A percentile compares a stretch with the other conserved stretches of the same genome.
Conservation (phyloP, 2,888 invertebrate species). For the Lasioglossum zephyrum region DNA sequence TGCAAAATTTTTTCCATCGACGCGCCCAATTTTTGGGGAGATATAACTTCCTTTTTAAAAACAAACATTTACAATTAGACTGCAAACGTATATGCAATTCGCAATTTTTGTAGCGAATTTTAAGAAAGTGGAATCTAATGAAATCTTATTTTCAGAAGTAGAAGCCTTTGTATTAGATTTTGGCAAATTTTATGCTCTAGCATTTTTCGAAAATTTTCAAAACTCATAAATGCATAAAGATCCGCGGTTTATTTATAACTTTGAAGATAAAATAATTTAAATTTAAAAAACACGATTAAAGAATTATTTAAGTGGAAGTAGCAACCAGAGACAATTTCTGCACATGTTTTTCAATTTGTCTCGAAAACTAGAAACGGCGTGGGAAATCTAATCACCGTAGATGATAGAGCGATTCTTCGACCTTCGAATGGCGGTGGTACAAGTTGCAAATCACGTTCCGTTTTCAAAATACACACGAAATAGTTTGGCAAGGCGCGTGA, state of each 20-base stretch:
- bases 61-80: not conserved
- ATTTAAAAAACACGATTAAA: not conserved
- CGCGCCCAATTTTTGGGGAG: not conserved
- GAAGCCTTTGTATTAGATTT: no score
- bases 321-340: not conserved
- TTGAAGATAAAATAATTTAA: not conserved
- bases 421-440: not conserved
- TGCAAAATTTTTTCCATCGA: not conserved
- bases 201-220: no score
- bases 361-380: not conserved
- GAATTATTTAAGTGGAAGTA: not conserved
- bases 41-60: not conserved
- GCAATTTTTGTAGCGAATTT: no score
- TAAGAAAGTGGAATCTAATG: no score
- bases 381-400: not conserved
- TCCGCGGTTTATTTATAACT: no score
- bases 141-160: no score
- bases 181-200: no score
- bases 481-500: slow-evolving; percentile 6
- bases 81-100: no score
- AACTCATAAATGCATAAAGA: no score
- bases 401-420: not conserved
- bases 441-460: not conserved
- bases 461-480: slow-evolving; percentile 12
- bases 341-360: not conserved